Base-by-base conservation (phyloP, 1,140 invertebrate species). In the Drosophila equinoxialis region DNA sequence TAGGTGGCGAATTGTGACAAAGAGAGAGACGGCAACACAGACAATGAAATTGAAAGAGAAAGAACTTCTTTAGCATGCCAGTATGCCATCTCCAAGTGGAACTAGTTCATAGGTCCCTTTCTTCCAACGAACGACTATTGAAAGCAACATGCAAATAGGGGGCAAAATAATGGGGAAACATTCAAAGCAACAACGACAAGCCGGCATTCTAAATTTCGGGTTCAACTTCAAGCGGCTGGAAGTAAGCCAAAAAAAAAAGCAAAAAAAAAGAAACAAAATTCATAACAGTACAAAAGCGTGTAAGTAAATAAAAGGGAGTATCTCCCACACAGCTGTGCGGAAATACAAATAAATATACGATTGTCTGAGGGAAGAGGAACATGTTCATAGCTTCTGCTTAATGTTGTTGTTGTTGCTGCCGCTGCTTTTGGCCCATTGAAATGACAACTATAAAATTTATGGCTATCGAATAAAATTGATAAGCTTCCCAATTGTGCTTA, bases 371-470 rank as follows among this genome's bases (percentile, higher is more conserved):
- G 1, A 0, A 17, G 41, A 17, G 26, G 4, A 10, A 5, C 5
- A 20, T 35, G 54, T 66, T n/a, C 30, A 35, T 20, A 14, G 20
- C 20, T 59, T 41, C 41, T 68, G 51, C 42, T 39, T 13, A 11
- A 39, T 35, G 35, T 55, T 45, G 3, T n/a, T 20, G 26, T 30
- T 58, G 41, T 42, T 17, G 37, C 13, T 42, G 42, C 1, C 30
- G 7, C 20, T 17, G 1, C 6, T n/a, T 23, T 58, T 35, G 35
- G 35, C 59, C 58, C 37, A 39, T 74, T 73, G 13, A 74, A 67
- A 60, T 76, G 74, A 76, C 74, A 76, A 76, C 72, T 55, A 70
- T 76, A 60, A 76, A 76, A 70, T 64, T 33, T 76, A 70, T 62
- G 20, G 62, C 54, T 30, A 74, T 64, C 42, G 59, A 68, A 76